Base-by-base conservation (phyloP, 2,888 invertebrate species). In the Scaptomyza polygonia region DNA sequence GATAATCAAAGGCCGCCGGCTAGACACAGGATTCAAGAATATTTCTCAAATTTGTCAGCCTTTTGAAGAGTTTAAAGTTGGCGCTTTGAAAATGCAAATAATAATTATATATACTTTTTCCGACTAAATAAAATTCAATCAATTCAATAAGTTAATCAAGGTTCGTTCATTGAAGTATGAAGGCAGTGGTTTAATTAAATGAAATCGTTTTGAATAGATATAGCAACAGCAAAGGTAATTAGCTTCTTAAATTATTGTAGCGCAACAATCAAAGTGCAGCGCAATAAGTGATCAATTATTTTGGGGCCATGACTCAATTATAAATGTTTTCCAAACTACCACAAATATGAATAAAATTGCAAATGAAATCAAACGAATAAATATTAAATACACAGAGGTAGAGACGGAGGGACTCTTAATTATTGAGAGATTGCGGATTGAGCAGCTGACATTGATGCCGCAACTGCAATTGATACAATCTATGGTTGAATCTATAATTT, bases 401-500 rank as follows among this genome's bases (percentile, higher is more conserved):
- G 51, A 27, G 40, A 12, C n/a, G n/a, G n/a, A n/a, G n/a, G n/a
- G 44, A 42, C 47, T 71, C 59, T 64, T 43, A 71, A 71, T 71
- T 58, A 55, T 18, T 44, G 16, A 18, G 21, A 25, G 29, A 21
- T 12, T 25, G n/a, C 5, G 16, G 18, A 18, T 29, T n/a, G 12
- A 30, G 21, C 40, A 39, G n/a, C 5, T 11, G 9, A 32, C 34
- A 36, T 34, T 36, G 11, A 14, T 7, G 25, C n/a, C 9, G 18
- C 30, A 47, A 47, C n/a, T 18, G 30, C 5, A 32, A 48, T n/a
- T n/a, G 34, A 49, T 34, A 12, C 18, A 4, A 45, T 16, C 16
- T 14, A 45, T 45, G 5, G 14, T 2, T 52, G 36, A 4, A 47
- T 29, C 12, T 8, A 18, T 52, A 29, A 57, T 30, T 30, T 51